These are phyloP conservation scores for Myotis vivesi DNA, from an alignment of 2,797 vertebrate genomes.

Conservation along the genomic window DNA sequence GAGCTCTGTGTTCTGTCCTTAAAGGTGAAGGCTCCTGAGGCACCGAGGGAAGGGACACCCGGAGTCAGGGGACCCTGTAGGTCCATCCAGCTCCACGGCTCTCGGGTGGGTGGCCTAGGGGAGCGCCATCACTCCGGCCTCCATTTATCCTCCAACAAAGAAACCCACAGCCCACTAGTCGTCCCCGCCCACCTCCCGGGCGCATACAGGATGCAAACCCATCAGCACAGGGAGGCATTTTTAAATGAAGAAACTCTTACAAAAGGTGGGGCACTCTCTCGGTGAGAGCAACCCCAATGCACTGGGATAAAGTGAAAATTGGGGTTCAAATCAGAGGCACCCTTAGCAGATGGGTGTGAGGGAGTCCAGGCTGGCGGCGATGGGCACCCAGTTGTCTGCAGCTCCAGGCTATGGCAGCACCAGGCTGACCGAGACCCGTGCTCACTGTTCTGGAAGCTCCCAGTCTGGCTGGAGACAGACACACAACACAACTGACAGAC, in stretches of 20 bases:
- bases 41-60: neutral
- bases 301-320: neutral
- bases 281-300: too few relatives aligned
- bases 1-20: neutral
- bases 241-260: neutral
- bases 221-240: neutral
- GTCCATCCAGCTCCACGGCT: neutral
- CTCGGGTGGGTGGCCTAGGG: too few relatives aligned
- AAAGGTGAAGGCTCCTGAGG: neutral
- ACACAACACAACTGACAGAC: too few relatives aligned
- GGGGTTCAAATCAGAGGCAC: neutral
- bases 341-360: neutral
- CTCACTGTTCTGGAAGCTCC: neutral
- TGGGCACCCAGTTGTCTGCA: neutral
- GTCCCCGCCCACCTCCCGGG: neutral
- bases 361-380: neutral
- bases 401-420: neutral
- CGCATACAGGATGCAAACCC: neutral
- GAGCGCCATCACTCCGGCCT: neutral
- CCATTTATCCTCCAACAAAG: neutral
- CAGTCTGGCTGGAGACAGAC: neutral
- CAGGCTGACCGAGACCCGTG: too few relatives aligned
- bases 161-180: accelerated
- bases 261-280: too few relatives aligned
- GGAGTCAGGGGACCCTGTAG: neutral